Percentiles rank a stretch among this genome's conserved stretches.
phyloP scores from a whole-genome alignment of 2,888 invertebrate species.

The Adela reaumurella region DNA sequence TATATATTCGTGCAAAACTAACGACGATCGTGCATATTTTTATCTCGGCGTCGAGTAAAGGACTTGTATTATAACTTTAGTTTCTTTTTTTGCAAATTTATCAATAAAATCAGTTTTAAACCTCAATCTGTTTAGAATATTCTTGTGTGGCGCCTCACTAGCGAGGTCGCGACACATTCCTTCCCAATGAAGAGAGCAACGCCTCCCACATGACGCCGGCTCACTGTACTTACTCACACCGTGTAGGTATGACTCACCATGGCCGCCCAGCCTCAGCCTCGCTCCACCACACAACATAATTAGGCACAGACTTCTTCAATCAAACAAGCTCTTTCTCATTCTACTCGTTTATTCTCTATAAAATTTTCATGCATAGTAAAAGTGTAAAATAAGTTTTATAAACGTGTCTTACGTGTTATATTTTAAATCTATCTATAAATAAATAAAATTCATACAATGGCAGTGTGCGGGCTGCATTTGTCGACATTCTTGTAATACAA shows the following conservation, averaged over 20 bases:
- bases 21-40: conserved; percentile 47
- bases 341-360: neutral
- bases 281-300: neutral
- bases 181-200: neutral
- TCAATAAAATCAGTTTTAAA: conserved; percentile 55
- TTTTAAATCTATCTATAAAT: conserved; percentile 3
- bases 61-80: conserved; percentile 53
- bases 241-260: neutral
- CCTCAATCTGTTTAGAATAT: conserved; percentile 17
- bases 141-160: conserved; percentile 5
- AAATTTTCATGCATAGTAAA: neutral
- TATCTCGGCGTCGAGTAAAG: conserved; percentile 51
- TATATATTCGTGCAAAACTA: conserved; percentile 49
- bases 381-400: neutral
- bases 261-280: too few species aligned
- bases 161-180: too few species aligned
- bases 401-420: too few species aligned
- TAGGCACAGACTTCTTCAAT: neutral
- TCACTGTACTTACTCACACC: too few species aligned
- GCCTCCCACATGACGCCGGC: neutral
- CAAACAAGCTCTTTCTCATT: neutral
- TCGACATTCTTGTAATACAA: conserved; percentile 62
- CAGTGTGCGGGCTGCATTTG: conserved; percentile 31
- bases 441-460: conserved; percentile 1
- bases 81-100: conserved; percentile 50